phyloP scores from a whole-genome alignment of 2,888 invertebrate genomes.

The Sisyra terminalis region DNA sequence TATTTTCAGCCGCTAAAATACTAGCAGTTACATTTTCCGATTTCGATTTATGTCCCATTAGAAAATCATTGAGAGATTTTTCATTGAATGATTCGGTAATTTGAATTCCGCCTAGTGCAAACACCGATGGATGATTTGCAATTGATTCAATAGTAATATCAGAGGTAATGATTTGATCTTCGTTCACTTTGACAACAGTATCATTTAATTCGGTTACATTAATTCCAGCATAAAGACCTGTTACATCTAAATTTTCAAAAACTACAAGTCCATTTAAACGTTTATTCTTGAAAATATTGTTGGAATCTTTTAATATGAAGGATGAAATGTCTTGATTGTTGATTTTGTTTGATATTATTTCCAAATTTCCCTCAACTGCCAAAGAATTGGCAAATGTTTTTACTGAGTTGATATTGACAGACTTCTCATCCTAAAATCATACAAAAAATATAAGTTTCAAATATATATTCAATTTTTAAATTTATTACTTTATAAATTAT shows the following conservation, averaged over 20 bases:
- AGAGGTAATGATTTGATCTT: constrained; percentile 23
- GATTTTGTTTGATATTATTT: constrained; percentile 26
- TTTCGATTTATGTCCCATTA: constrained; percentile 12
- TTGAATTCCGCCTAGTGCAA: constrained; percentile 18
- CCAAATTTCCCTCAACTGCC: constrained; percentile 22
- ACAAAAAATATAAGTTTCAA: too few species aligned
- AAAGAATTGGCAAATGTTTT: constrained; percentile 30
- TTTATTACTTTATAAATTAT: constrained; percentile 25
- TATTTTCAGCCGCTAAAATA: constrained; percentile 16
- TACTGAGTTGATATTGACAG: constrained; percentile 23
- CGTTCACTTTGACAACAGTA: constrained; percentile 25
- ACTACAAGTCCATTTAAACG: constrained; percentile 25
- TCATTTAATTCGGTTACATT: constrained; percentile 26
- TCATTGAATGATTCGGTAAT: constrained; percentile 24
- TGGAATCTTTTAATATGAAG: constrained; percentile 30
- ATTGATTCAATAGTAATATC: constrained; percentile 23
- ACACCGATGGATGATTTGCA: not conserved
- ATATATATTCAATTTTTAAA: constrained; percentile 4
- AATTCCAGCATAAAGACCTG: constrained; percentile 26
- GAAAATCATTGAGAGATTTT: constrained; percentile 18
- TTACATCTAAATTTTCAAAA: constrained; percentile 28
- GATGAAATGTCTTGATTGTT: constrained; percentile 27
- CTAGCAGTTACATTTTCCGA: constrained; percentile 12
- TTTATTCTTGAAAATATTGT: constrained; percentile 27
- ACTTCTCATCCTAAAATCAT: constrained; percentile 19